Percentiles rank a stretch among this genome's conserved stretches.
phyloP scores from a whole-genome alignment of 1,140 invertebrate species.

The Eumaeus atala region DNA sequence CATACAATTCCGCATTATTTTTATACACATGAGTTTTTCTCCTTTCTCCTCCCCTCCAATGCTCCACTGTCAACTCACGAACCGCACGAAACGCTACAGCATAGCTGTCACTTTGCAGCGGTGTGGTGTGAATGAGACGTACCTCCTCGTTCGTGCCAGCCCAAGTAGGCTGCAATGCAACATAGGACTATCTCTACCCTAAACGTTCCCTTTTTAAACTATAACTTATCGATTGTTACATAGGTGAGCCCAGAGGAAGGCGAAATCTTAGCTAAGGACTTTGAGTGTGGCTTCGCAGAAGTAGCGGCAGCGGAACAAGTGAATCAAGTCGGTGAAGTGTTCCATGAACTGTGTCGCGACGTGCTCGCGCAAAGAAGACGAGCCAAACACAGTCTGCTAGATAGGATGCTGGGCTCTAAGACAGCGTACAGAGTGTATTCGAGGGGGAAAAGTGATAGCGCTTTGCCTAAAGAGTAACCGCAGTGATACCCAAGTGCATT shows the following conservation, averaged over 20 bases:
- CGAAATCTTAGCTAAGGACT: conserved; percentile 89
- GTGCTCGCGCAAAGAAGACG: conserved; percentile 84
- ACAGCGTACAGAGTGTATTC: conserved; percentile 83
- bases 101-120: too few species aligned
- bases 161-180: too few species aligned
- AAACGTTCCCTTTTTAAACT: too few species aligned
- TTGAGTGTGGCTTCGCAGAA: conserved; percentile 91
- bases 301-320: conserved; percentile 93
- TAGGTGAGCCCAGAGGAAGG: conserved; percentile 91
- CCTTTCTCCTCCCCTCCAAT: too few species aligned
- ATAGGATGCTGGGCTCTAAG: conserved; percentile 86
- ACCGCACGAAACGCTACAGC: too few species aligned
- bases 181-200: too few species aligned
- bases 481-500: neutral
- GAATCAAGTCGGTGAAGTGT: conserved; percentile 85
- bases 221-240: neutral
- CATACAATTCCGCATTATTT: too few species aligned
- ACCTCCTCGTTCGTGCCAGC: too few species aligned
- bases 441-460: conserved; percentile 89
- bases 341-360: conserved; percentile 88
- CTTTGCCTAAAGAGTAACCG: conserved; percentile 84
- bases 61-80: too few species aligned
- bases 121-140: too few species aligned
- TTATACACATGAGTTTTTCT: too few species aligned
- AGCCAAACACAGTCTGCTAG: conserved; percentile 87